phyloP scores from a whole-genome alignment of 2,888 invertebrate genomes.

The Cryptocheilus praepositus region DNA sequence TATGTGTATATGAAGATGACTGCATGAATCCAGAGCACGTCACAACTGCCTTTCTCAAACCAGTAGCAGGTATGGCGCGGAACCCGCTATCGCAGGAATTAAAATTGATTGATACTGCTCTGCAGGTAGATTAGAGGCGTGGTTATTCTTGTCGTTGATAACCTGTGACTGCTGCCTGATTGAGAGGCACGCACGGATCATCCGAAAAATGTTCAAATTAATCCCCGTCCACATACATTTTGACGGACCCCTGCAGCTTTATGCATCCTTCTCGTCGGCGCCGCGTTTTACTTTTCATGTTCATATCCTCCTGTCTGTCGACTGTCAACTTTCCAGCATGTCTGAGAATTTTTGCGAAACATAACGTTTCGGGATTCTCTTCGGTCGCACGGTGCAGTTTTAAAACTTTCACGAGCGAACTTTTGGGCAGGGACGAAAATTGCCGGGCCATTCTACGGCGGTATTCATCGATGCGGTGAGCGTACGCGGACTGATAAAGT shows the following conservation, averaged over 20 bases:
- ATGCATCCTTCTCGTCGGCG: too few species aligned
- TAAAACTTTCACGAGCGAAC: slow-evolving; percentile 31
- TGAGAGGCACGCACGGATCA: slow-evolving; percentile 1
- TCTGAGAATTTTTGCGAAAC: too few species aligned
- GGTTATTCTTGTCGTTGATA: slow-evolving; percentile 23
- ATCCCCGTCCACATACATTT: too few species aligned
- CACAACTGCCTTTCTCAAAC: slow-evolving; percentile 26
- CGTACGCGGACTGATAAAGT: slow-evolving; percentile 45
- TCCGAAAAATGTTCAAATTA: not conserved
- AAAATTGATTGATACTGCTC: slow-evolving; percentile 53
- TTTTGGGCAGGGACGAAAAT: slow-evolving; percentile 16
- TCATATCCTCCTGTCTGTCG: too few species aligned
- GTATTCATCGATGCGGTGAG: slow-evolving; percentile 39
- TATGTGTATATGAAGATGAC: too few species aligned
- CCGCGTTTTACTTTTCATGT: too few species aligned
- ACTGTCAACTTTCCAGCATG: too few species aligned
- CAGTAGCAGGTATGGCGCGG: slow-evolving; percentile 25
- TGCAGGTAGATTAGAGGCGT: slow-evolving; percentile 17
- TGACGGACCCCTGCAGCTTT: too few species aligned
- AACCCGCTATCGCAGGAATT: slow-evolving; percentile 44
- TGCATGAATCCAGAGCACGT: not conserved
- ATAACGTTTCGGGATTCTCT: too few species aligned
- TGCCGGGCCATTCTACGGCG: slow-evolving; percentile 2
- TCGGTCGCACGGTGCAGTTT: slow-evolving; percentile 26
- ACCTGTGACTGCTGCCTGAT: slow-evolving; percentile 27